Evolutionary conservation across 2,797 vertebrate genomes (phyloP).

Genomic region (Acestrorhynchus altus): DNA sequence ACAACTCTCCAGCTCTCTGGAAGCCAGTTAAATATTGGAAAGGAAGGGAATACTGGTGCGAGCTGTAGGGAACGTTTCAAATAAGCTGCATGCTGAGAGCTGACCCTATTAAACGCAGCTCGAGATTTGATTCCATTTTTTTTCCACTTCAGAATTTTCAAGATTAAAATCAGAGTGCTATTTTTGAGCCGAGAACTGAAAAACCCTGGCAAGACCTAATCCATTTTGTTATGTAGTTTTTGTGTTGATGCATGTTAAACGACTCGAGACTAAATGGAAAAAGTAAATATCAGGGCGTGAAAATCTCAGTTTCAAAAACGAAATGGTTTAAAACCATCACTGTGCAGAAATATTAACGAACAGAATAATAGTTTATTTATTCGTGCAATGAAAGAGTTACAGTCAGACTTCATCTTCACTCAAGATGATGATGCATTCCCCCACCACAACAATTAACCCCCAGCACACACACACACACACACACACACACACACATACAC

Average conservation of each 20-base stretch:
- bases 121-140: constrained; percentile 12
- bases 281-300: constrained; percentile 13
- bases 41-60: constrained; percentile 33
- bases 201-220: background rate
- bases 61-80: constrained; percentile 40
- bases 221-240: background rate
- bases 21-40: constrained; percentile 43
- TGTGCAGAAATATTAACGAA: constrained; percentile 1
- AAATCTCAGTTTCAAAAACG: background rate
- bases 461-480: background rate
- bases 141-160: constrained; percentile 11
- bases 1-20: constrained; percentile 13
- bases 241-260: constrained; percentile 1
- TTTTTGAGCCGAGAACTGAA: background rate
- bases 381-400: background rate
- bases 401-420: background rate
- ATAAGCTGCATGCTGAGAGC: constrained; percentile 47
- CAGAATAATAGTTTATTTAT: background rate
- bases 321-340: background rate
- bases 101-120: constrained; percentile 51
- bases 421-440: background rate
- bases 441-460: too few species aligned
- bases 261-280: constrained; percentile 28
- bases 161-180: constrained; percentile 11
- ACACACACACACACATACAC: too few species aligned